Percentiles rank a stretch among this genome's conserved stretches.
Conservation (phyloP, 2,888 invertebrate genomes). For the Eupithecia insigniata region DNA sequence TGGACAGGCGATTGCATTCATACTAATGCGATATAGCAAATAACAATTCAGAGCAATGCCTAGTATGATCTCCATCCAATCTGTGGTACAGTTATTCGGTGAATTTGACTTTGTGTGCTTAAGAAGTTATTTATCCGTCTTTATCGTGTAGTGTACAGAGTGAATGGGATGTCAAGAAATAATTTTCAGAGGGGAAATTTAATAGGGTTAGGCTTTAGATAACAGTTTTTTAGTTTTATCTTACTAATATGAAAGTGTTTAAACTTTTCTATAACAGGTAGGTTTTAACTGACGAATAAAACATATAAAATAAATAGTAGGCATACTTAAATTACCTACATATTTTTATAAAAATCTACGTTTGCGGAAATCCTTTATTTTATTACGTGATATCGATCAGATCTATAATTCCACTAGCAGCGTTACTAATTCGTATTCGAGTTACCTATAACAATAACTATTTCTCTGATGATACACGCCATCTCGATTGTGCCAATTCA, state of each 20-base stretch:
- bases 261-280: not conserved
- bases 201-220: not conserved
- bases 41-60: constrained; percentile 33
- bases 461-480: not conserved
- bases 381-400: not conserved
- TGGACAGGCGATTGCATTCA: constrained; percentile 32
- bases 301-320: not conserved
- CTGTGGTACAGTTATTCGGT: not conserved
- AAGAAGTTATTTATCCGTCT: not conserved
- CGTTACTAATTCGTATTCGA: not conserved
- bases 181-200: not conserved
- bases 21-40: constrained; percentile 39
- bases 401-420: not conserved
- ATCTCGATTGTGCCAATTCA: not conserved
- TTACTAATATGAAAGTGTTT: too few relatives aligned
- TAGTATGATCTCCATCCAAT: constrained; percentile 18
- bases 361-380: not conserved
- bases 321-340: not conserved
- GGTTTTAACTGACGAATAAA: not conserved
- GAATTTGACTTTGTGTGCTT: not conserved
- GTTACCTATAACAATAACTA: not conserved
- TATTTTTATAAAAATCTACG: not conserved
- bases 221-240: not conserved
- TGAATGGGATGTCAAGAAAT: not conserved
- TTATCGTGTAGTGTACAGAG: not conserved